A percentile compares a stretch with the other conserved stretches of the same genome.
phyloP scores from a whole-genome alignment of 2,797 vertebrate genomes.

The Holocentrus rufus region DNA sequence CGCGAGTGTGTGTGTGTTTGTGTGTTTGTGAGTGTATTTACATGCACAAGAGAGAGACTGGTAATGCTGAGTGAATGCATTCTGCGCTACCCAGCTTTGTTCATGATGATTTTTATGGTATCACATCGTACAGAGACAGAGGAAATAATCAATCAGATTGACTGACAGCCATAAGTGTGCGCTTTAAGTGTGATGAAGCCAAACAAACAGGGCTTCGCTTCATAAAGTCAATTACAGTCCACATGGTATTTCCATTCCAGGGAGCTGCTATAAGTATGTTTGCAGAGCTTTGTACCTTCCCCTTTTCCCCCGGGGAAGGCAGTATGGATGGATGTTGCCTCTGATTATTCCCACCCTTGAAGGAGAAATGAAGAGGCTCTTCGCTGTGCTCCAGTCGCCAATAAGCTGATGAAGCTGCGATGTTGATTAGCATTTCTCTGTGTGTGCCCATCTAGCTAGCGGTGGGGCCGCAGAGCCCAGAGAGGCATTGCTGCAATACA shows the following conservation, averaged over 20 bases:
- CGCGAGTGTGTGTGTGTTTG: neutral
- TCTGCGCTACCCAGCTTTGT: neutral
- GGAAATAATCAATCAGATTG: conserved; percentile 17
- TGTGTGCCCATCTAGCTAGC: conserved; percentile 56
- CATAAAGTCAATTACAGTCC: conserved; percentile 40
- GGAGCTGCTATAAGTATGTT: conserved; percentile 46
- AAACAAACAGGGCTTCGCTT: conserved; percentile 37
- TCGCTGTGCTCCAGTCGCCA: conserved; percentile 59
- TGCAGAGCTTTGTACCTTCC: conserved; percentile 30
- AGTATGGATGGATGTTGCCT: conserved; percentile 50
- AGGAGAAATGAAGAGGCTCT: conserved; percentile 63
- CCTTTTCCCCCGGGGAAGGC: conserved; percentile 24
- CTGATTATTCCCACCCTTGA: conserved; percentile 71
- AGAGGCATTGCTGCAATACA: conserved; percentile 55
- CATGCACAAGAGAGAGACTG: conserved; percentile 1
- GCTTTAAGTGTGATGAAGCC: conserved; percentile 33
- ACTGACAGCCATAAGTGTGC: conserved; percentile 26
- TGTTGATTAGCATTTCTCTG: conserved; percentile 72
- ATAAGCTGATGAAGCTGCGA: conserved; percentile 65
- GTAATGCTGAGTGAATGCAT: neutral
- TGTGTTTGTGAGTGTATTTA: conserved; percentile 13
- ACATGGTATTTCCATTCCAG: conserved; percentile 35
- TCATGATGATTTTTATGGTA: neutral
- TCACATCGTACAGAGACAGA: conserved; percentile 10
- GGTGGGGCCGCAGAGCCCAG: conserved; percentile 61